Evolutionary conservation across 2,797 vertebrate species (phyloP).

Genomic region (Tadarida brasiliensis): DNA sequence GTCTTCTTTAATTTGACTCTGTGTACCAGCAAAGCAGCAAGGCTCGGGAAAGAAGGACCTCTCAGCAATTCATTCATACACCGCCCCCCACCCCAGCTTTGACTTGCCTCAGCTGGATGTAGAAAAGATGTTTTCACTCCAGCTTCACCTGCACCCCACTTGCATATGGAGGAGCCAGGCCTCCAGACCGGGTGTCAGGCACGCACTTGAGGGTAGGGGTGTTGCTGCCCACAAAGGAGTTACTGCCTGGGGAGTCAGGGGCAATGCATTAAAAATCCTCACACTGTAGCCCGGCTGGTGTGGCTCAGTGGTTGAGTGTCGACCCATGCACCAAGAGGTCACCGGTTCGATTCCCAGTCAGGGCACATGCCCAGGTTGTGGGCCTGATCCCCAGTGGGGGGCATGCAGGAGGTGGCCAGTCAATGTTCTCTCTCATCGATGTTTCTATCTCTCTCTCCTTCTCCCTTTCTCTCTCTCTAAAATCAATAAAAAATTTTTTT

Average conservation of each 20-base stretch:
- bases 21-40: background rate
- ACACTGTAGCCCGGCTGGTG: no score
- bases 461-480: no score
- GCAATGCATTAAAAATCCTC: background rate
- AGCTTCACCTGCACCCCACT: background rate
- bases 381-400: no score
- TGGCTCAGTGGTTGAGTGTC: no score
- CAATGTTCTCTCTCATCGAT: no score
- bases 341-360: no score
- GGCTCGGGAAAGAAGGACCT: background rate
- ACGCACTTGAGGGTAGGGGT: background rate
- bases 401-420: no score
- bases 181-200: background rate
- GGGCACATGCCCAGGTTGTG: no score
- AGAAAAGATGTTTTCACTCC: background rate
- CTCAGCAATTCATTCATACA: background rate
- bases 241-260: background rate
- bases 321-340: no score
- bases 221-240: background rate
- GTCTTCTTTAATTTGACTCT: background rate
- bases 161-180: no score
- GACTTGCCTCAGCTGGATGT: background rate
- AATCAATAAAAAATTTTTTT: no score
- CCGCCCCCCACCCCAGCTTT: background rate
- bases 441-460: no score